Conservation (phyloP, 92 coral and sea anemone genomes). For the Parazoanthus swiftii region DNA sequence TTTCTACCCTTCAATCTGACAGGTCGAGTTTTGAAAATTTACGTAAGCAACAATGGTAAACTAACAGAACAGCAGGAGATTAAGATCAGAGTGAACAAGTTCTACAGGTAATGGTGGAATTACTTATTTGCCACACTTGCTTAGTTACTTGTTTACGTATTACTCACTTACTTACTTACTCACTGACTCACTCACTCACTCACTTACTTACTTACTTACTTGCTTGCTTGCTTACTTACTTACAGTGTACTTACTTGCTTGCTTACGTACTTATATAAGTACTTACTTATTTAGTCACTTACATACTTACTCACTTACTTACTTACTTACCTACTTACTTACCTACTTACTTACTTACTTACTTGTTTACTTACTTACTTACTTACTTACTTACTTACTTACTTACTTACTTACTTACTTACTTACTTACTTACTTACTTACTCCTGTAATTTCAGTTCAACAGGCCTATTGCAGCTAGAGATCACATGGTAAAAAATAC, state of each 20-base stretch:
- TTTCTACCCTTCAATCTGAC: neutral
- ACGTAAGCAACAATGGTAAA: slow-evolving; percentile 45
- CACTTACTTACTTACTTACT: neutral
- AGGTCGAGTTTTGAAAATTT: neutral
- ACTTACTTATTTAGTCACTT: neutral
- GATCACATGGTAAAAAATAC: too few relatives aligned
- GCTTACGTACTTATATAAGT: neutral
- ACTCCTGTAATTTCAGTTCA: too few relatives aligned
- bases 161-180: neutral
- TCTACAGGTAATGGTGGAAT: slow-evolving; percentile 71
- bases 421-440: too few relatives aligned
- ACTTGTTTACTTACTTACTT: too few relatives aligned
- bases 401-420: too few relatives aligned
- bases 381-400: too few relatives aligned
- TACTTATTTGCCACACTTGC: neutral
- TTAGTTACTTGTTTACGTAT: too few relatives aligned
- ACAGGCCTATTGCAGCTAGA: too few relatives aligned
- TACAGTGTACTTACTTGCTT: neutral
- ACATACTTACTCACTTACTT: neutral
- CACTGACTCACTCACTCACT: too few relatives aligned
- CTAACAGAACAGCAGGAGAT: slow-evolving; percentile 63
- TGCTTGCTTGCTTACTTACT: neutral
- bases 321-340: neutral
- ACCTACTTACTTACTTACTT: neutral
- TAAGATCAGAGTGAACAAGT: slow-evolving; percentile 75